Base-by-base conservation (phyloP, 2,797 vertebrate genomes). In the Ctenochaetus hawaiiensis region DNA sequence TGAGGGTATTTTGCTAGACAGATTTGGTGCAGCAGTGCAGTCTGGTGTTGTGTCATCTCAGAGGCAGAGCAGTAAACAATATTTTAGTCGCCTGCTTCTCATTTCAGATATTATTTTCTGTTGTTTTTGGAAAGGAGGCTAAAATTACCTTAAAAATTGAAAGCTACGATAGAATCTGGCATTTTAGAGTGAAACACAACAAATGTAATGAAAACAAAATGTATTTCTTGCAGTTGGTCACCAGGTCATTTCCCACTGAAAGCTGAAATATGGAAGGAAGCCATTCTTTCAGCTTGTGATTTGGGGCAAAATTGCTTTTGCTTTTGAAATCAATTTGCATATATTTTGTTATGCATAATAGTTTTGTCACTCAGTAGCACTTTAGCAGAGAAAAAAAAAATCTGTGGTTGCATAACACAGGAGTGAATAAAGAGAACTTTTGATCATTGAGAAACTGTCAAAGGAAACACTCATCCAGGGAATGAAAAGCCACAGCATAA, bases 11-110 rank as follows among this genome's bases (percentile, higher is more conserved):
- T 80, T 47, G 12, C 47, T 1, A 5, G 51, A 71, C 47, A 59
- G 48, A 70, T 77, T 72, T 71, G 75, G 70, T 64, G 79, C 76
- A 71, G 75, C 68, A 64, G 68, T 61, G 65, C 59, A 67, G 52
- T 54, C 39, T 82, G 30, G 7, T 44, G 59, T 72, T 57, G 60
- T 56, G 30, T 47, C 45, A 71, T 75, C 53, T 63, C 65, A 62
- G n/a, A 78, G 43, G 6, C 63, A 62, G 17, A 78, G 17, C 30
- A 8, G 16, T 51, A 14, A 3, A 44, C 53, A 14, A 1, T 22
- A 49, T 71, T 75, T 52, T 11, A 37, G 39, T 49, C 53, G 20
- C 43, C 7, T 34, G 17, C 54, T 6, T 64, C 39, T 30, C 34
- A 26, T 62, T 71, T 30, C 1, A 16, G 13, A 71, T 8, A 14